Evolutionary conservation across 1,140 invertebrate genomes (phyloP).

Genomic region (Aphelenchoides avenae): DNA sequence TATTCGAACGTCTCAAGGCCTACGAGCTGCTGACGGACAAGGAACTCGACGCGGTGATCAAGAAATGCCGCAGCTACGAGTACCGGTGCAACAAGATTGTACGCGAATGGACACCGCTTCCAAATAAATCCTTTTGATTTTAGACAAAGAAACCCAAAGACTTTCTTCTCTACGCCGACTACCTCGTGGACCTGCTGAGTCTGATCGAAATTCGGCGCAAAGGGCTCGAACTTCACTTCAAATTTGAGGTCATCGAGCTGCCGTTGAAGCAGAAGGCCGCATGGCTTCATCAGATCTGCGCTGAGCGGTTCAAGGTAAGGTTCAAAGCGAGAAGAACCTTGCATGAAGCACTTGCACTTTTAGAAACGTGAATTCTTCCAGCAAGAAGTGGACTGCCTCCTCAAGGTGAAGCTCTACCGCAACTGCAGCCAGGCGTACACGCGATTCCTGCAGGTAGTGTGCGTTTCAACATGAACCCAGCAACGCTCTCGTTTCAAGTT

Average conservation of each 20-base stretch:
- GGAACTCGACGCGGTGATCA: constrained; percentile 21
- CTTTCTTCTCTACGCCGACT: constrained; percentile 32
- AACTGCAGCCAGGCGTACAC: constrained; percentile 33
- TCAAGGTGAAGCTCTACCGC: constrained; percentile 6
- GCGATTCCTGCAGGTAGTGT: constrained; percentile 41
- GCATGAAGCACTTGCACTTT: constrained; percentile 7
- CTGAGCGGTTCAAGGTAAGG: constrained; percentile 38
- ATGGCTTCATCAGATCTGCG: constrained; percentile 26
- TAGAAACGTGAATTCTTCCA: constrained; percentile 33
- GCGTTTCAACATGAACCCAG: not conserved
- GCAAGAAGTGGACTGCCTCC: constrained; percentile 32
- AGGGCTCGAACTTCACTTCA: not conserved
- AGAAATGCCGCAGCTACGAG: constrained; percentile 34
- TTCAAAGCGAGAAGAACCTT: not conserved
- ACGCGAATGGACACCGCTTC: not conserved
- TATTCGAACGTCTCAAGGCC: constrained; percentile 31
- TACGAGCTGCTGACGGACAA: constrained; percentile 12
- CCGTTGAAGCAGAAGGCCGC: constrained; percentile 31
- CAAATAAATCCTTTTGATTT: constrained; percentile 10
- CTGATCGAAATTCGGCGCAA: constrained; percentile 19
- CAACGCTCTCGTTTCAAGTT: constrained; percentile 25
- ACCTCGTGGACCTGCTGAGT: constrained; percentile 29
- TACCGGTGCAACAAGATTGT: constrained; percentile 34
- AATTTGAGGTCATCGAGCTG: constrained; percentile 35
- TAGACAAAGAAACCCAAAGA: constrained; percentile 36